These are phyloP conservation scores for Australoheros facetus DNA, from an alignment of 2,797 vertebrate species.

Conservation along the genomic window DNA sequence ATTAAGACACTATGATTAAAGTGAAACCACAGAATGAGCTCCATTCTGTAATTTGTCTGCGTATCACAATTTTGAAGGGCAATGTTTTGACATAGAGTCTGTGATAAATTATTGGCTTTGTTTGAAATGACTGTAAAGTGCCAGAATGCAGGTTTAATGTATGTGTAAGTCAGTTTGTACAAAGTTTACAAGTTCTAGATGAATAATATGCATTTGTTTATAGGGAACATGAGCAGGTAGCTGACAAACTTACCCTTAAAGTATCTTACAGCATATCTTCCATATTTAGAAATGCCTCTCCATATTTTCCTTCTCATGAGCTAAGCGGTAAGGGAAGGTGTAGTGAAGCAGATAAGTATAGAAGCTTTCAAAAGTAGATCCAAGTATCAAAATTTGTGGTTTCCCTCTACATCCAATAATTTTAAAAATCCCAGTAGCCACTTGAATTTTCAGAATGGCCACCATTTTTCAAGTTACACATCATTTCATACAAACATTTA, in stretches of 20 bases:
- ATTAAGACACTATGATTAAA: slow-evolving; percentile 44
- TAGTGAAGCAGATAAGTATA: neutral
- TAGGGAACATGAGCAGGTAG: slow-evolving; percentile 22
- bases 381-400: too few relatives aligned
- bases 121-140: slow-evolving; percentile 30
- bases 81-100: slow-evolving; percentile 37
- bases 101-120: slow-evolving; percentile 35
- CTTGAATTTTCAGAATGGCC: neutral
- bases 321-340: fast-evolving
- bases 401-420: neutral
- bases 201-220: slow-evolving; percentile 36
- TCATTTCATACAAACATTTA: neutral
- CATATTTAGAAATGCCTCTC: neutral
- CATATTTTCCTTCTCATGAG: neutral
- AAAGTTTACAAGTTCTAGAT: slow-evolving; percentile 47
- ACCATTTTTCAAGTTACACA: neutral
- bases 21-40: slow-evolving; percentile 43
- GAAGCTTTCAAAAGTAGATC: too few relatives aligned
- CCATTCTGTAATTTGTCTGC: slow-evolving; percentile 48
- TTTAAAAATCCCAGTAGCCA: neutral
- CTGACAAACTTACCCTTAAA: slow-evolving; percentile 6
- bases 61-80: slow-evolving; percentile 9
- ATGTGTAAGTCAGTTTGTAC: slow-evolving; percentile 43
- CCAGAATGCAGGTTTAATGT: slow-evolving; percentile 29
- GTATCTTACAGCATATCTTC: neutral